These are phyloP conservation scores for Phylloscopus trochilus DNA, from an alignment of 2,113 vertebrate species.

Conservation along the genomic window DNA sequence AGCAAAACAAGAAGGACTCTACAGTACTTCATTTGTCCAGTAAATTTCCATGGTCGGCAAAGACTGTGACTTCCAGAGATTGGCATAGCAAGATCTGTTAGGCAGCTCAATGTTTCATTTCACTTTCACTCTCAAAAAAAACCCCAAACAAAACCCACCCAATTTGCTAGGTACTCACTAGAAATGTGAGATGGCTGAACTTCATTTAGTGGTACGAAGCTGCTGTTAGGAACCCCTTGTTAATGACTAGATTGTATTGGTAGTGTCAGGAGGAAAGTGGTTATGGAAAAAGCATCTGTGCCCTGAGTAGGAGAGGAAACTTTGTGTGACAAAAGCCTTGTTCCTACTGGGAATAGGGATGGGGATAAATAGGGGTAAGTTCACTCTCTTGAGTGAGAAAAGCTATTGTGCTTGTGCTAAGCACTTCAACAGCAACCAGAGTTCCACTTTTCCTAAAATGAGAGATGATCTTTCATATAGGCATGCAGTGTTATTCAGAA, in stretches of 20 bases:
- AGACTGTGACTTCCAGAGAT: background rate
- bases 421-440: background rate
- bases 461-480: background rate
- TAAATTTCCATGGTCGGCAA: background rate
- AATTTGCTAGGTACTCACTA: background rate
- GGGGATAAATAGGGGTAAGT: background rate
- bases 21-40: background rate
- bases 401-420: background rate
- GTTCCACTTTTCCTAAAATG: background rate
- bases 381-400: background rate
- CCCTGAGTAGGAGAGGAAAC: constrained; percentile 17
- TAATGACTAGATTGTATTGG: background rate
- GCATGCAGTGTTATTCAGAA: background rate
- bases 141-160: background rate
- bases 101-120: background rate
- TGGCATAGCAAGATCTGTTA: background rate
- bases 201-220: background rate
- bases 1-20: background rate
- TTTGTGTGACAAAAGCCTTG: background rate
- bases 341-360: background rate
- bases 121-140: background rate
- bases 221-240: constrained; percentile 16
- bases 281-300: background rate
- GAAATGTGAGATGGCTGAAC: background rate
- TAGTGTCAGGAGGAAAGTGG: background rate